A percentile compares a stretch with the other conserved stretches of the same genome.
phyloP scores from a whole-genome alignment of 2,888 invertebrate genomes.

The Cerastis rubricosa region DNA sequence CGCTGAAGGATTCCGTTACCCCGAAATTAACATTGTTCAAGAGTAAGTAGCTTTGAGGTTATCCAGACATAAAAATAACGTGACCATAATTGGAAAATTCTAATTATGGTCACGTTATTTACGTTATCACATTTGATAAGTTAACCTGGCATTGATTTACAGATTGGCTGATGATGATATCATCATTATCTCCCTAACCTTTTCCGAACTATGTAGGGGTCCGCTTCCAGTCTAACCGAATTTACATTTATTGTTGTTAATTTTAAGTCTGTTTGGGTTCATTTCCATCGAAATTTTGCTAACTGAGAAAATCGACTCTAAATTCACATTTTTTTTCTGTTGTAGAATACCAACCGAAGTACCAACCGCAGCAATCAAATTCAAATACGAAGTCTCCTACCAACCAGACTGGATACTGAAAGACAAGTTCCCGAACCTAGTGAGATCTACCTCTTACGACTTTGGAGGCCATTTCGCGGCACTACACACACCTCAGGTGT shows the following conservation, averaged over 20 bases:
- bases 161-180: neutral
- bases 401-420: constrained; percentile 91
- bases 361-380: constrained; percentile 94
- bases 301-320: neutral
- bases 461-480: constrained; percentile 97
- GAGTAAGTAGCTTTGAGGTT: constrained; percentile 72
- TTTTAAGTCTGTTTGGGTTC: neutral
- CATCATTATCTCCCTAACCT: no score
- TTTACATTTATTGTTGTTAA: neutral
- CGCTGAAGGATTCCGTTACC: constrained; percentile 89
- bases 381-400: constrained; percentile 93
- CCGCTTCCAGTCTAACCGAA: no score
- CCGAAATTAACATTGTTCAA: constrained; percentile 73
- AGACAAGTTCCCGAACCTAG: constrained; percentile 92
- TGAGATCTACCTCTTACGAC: constrained; percentile 92
- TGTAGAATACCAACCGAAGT: constrained; percentile 92
- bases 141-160: neutral
- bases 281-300: neutral
- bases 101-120: no score
- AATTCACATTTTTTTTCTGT: constrained; percentile 50
- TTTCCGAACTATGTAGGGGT: no score
- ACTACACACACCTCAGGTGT: constrained; percentile 93
- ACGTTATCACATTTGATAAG: neutral
- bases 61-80: neutral
- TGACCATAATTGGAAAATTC: neutral